A percentile compares a stretch with the other conserved stretches of the same genome.
These are phyloP conservation scores for Lasius platythorax DNA, from an alignment of 2,888 invertebrate genomes.

Conservation along the genomic window DNA sequence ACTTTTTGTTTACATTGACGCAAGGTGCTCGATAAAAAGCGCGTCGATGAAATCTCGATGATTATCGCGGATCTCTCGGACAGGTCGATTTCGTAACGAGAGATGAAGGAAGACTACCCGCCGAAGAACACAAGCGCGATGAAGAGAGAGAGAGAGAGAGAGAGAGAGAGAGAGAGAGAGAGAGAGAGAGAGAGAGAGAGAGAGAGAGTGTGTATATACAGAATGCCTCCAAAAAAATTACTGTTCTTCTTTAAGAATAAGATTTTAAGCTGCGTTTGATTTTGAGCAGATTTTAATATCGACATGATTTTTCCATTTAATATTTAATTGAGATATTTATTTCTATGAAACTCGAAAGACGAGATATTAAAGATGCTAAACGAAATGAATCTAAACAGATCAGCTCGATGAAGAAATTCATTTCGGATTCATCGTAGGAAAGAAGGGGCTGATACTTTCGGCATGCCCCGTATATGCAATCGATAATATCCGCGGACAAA, in stretches of 20 bases:
- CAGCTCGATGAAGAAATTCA: neutral
- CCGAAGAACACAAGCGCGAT: neutral
- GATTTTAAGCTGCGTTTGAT: neutral
- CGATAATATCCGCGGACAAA: slow-evolving; percentile 81
- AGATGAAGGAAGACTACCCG: neutral
- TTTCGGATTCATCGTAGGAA: neutral
- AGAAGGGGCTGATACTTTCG: slow-evolving; percentile 34
- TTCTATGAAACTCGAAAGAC: neutral
- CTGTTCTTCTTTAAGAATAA: neutral
- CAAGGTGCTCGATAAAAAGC: slow-evolving; percentile 12
- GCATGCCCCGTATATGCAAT: slow-evolving; percentile 74
- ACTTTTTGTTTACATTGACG: slow-evolving; percentile 23
- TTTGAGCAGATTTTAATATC: neutral
- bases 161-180: no score
- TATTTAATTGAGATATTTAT: neutral
- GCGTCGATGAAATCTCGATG: neutral
- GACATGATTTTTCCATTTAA: neutral
- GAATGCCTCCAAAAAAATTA: neutral
- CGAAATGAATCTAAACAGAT: neutral
- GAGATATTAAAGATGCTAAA: neutral
- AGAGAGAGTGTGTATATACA: neutral
- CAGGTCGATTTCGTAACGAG: slow-evolving; percentile 12
- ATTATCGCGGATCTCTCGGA: neutral
- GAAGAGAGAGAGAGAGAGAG: no score
- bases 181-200: no score